Evolutionary conservation across 2,113 vertebrate genomes (phyloP), one percentile per base, ranked within the genome.

Genomic region (Ancistrus triradiatus): DNA sequence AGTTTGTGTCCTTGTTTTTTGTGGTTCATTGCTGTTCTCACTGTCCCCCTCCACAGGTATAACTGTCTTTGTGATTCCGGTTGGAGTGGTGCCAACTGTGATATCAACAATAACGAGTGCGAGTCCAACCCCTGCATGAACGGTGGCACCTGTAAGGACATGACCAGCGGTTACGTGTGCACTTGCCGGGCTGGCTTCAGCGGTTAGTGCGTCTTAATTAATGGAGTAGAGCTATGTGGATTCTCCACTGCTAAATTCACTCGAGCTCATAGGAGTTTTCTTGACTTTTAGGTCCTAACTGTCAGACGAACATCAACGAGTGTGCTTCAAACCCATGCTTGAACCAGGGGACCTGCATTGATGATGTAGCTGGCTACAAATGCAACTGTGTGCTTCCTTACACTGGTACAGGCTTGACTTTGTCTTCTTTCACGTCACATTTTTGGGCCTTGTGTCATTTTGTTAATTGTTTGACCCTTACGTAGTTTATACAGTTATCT

Each of bases 271-370:
- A 2, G 11, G 51, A 44, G 24, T 49, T 71, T n/a, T 37, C 75
- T 60, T 77, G 70, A 81, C 80, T 42, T 66, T 56, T 69, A 98
- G 95, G 95, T 27, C 92, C 92, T 67, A 97, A 93, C 84, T 98
- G 95, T 74, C 95, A 97, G 78, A 95, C 91, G 66, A 98, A 98
- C 69, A 92, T 98, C 83, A 98, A 98, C 0, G 95, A 98, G 58
- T 98, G 95, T 1, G 94, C 92, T 0, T 98, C 95, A 75, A 98
- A 95, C 81, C 95, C 95, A 0, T 98, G 95, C 81, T 86, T 98
- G 67, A 98, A 98, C 82, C 92, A 95, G 73, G 95, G 94, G 55
- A 93, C 85, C 0, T 98, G 95, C 75, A 98, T 98, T 0, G 95
- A 98, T 0, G 95, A 91, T 0, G 91, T 97, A 0, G 94, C 95